Conservation (phyloP, 2,797 vertebrate genomes). For the Rhabdomys pumilio region DNA sequence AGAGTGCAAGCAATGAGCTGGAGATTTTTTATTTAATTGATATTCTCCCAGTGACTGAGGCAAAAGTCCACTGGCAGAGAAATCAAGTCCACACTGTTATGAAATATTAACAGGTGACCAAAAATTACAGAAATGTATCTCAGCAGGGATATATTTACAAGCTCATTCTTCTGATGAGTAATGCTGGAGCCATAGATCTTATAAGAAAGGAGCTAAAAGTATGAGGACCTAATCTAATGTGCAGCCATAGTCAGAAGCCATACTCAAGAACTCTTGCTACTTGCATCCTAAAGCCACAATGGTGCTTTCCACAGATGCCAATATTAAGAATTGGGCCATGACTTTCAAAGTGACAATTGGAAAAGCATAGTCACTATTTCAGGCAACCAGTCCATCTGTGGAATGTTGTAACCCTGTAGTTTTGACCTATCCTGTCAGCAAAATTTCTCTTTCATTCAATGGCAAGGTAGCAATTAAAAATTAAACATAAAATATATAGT, state of each 20-base stretch:
- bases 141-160: background rate
- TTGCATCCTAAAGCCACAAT: conserved; percentile 30
- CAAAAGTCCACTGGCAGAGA: background rate
- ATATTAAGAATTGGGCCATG: conserved; percentile 52
- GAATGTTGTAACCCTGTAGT: conserved; percentile 79
- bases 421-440: conserved; percentile 71
- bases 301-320: background rate
- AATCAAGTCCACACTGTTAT: background rate
- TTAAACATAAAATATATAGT: conserved; percentile 65
- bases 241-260: background rate
- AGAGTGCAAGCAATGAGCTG: background rate
- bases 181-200: background rate
- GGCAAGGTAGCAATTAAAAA: conserved; percentile 82
- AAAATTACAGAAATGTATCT: background rate
- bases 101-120: background rate
- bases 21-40: background rate
- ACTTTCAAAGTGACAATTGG: conserved; percentile 52
- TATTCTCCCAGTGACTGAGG: background rate
- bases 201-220: background rate
- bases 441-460: conserved; percentile 82
- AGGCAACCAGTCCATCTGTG: conserved; percentile 62
- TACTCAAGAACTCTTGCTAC: background rate
- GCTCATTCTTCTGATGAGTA: background rate
- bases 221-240: background rate
- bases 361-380: conserved; percentile 53